Conservation (phyloP, 2,888 invertebrate species). For the Fissipunctia ypsillon region DNA sequence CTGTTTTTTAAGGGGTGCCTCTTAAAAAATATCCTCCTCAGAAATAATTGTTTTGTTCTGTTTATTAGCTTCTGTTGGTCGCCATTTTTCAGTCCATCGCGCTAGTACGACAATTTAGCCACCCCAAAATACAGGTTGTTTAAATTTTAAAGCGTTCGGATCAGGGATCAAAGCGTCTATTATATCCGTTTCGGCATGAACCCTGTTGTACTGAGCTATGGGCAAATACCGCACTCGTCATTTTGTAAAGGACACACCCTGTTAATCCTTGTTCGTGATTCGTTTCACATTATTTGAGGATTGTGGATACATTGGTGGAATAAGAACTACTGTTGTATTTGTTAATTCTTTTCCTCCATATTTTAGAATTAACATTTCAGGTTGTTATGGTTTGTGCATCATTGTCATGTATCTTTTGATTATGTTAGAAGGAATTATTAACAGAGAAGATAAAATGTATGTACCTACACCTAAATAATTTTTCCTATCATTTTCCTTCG, state of each 20-base stretch:
- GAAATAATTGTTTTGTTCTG: background rate
- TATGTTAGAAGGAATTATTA: too few species aligned
- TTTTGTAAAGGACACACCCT: conserved; percentile 45
- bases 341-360: background rate
- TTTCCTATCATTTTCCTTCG: background rate
- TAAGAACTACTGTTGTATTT: background rate
- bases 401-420: background rate
- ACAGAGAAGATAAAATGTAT: background rate
- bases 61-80: background rate
- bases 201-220: conserved; percentile 62
- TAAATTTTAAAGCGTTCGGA: conserved; percentile 75
- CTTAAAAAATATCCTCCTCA: background rate
- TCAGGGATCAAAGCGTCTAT: conserved; percentile 74
- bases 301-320: background rate
- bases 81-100: background rate
- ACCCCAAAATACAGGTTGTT: conserved; percentile 70
- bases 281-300: conserved; percentile 37
- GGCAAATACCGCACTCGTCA: conserved; percentile 61
- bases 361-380: background rate
- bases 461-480: background rate
- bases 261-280: conserved; percentile 57
- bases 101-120: conserved; percentile 52
- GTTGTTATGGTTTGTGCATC: background rate
- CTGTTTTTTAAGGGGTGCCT: background rate
- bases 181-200: conserved; percentile 81